Evolutionary conservation across 2,797 vertebrate species (phyloP), one percentile per base, ranked within the genome.

Genomic region (Chelmon rostratus): DNA sequence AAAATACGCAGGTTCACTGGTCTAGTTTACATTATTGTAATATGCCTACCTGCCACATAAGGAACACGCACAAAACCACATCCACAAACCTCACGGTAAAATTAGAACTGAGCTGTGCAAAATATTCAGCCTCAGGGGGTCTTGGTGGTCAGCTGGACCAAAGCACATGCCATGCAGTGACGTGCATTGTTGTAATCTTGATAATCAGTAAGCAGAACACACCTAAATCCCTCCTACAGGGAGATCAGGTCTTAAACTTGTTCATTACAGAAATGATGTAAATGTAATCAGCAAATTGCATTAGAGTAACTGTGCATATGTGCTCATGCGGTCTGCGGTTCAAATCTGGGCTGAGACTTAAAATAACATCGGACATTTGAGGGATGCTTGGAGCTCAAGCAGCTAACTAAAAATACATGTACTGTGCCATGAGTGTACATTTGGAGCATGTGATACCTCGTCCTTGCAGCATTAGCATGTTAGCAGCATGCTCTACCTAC

Each of bases 351-450:
- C 21, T 10, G 54, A 37, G 56, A 58, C 56, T 38, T 37, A 40
- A 59, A 59, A 59, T 59, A 59, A 59, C 58, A 42, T 7, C 3
- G 28, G 75, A 71, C 79, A 74, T 52, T 37, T 49, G 35, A 69
- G 19, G 35, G 73, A 73, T 64, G 76, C 54, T 65, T 42, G 33
- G 53, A 85, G 71, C 79, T 59, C 52, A 16, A 46, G 79, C 75
- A 73, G 37, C 61, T 4, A 2, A 69, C 73, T 84, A 88, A 74
- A 88, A 78, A 88, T 88, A 90, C 72, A 78, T 9, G 15, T 46
- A 10, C 53, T 4, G 38, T 19, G 54, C 15, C 42, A 11, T 31
- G 54, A 67, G 66, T 18, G 44, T 21, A 28, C 68, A 76, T 31
- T 78, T 83, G 81, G 73, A 79, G 79, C 71, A 54, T 59, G 64